A percentile compares a stretch with the other conserved stretches of the same genome.
Conservation (phyloP, 2,113 vertebrate genomes). For the Lonchura striata region DNA sequence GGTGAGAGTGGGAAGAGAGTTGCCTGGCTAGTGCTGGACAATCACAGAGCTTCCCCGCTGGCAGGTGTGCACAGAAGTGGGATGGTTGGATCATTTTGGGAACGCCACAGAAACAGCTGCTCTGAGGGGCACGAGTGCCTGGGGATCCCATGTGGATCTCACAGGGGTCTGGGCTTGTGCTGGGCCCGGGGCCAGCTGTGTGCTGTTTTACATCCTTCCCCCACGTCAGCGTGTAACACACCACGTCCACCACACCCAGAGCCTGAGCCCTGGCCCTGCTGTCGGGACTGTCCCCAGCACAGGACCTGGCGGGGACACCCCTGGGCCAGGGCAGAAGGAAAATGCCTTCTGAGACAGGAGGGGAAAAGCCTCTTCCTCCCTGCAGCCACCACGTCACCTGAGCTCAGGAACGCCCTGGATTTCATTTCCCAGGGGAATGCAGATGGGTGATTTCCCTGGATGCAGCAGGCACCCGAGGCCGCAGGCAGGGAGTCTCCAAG, state of each 20-base stretch:
- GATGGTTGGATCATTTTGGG: background rate
- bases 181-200: too few species aligned
- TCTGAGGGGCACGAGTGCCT: background rate
- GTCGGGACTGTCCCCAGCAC: background rate
- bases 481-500: background rate
- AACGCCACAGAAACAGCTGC: background rate
- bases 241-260: too few species aligned
- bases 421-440: background rate
- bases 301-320: background rate
- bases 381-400: background rate
- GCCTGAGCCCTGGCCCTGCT: background rate
- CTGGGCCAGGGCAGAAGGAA: background rate
- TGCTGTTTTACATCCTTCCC: too few species aligned
- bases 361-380: background rate
- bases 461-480: background rate
- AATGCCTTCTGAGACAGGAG: background rate
- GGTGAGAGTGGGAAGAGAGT: background rate
- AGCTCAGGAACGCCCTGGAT: background rate
- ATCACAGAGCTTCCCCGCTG: background rate
- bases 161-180: background rate
- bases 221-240: too few species aligned
- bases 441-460: background rate
- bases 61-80: background rate
- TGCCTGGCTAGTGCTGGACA: background rate
- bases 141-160: too few species aligned